These are phyloP conservation scores for Aphaenogaster floridana DNA, from an alignment of 1,140 invertebrate genomes.

Conservation along the genomic window DNA sequence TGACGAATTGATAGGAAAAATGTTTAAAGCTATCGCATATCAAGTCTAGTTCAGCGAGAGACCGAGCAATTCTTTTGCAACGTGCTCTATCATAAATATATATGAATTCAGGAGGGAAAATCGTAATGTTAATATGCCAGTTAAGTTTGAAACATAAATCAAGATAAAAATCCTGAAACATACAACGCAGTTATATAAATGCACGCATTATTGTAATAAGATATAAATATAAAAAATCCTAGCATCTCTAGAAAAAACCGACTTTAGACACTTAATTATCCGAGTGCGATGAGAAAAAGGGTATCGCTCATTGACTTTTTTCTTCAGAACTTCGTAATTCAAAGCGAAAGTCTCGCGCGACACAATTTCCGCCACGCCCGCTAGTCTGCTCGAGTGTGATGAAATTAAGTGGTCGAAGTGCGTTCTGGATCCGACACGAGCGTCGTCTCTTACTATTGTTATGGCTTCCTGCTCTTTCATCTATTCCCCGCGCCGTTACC, in stretches of 20 bases:
- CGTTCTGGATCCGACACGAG: constrained; percentile 53
- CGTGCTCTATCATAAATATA: neutral
- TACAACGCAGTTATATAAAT: neutral
- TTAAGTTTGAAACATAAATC: neutral
- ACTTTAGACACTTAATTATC: constrained; percentile 42
- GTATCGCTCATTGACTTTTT: constrained; percentile 15
- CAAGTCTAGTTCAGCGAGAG: neutral
- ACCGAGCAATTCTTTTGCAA: neutral
- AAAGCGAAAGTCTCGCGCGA: constrained; percentile 59
- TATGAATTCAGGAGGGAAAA: neutral
- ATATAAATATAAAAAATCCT: constrained; percentile 10
- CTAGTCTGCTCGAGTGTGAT: constrained; percentile 63
- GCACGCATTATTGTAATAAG: neutral
- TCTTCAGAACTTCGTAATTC: constrained; percentile 28
- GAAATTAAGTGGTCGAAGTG: constrained; percentile 69
- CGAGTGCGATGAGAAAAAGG: constrained; percentile 8
- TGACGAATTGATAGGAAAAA: constrained; percentile 14
- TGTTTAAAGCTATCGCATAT: neutral
- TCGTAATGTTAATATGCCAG: neutral
- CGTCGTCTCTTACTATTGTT: constrained; percentile 46
- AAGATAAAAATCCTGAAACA: neutral
- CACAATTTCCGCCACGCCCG: constrained; percentile 37
- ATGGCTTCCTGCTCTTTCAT: constrained; percentile 58
- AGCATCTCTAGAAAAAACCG: neutral
- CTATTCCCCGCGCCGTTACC: constrained; percentile 23